A percentile compares a stretch with the other conserved stretches of the same genome.
Conservation (phyloP, 2,797 vertebrate species). For the Thripadectes ignobilis region DNA sequence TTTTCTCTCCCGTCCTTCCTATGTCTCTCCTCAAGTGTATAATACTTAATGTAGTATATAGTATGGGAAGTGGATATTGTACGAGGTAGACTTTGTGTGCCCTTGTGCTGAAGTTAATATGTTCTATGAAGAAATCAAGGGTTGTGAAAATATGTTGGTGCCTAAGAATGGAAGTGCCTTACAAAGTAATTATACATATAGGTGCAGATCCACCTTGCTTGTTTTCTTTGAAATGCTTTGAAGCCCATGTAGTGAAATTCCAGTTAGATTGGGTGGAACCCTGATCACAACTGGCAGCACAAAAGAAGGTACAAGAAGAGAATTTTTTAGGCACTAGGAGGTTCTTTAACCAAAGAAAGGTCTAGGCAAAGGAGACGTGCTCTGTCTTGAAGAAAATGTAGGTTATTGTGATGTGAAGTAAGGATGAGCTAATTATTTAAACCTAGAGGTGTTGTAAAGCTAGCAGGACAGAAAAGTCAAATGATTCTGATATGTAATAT, state of each 20-base stretch:
- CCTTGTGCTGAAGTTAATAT: neutral
- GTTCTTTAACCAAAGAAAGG: neutral
- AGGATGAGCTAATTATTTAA: neutral
- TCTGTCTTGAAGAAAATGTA: neutral
- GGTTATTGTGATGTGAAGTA: neutral
- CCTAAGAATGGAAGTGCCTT: neutral
- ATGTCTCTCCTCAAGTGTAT: neutral
- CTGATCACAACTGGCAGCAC: neutral
- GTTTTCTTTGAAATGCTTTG: neutral
- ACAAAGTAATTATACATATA: neutral
- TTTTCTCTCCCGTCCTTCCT: neutral
- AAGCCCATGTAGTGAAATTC: neutral
- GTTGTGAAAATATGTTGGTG: neutral
- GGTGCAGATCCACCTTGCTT: neutral
- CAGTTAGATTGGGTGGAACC: neutral
- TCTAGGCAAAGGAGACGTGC: neutral
- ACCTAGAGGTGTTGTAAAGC: neutral
- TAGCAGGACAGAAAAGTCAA: neutral
- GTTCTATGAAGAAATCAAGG: neutral
- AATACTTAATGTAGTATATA: neutral
- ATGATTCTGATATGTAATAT: neutral
- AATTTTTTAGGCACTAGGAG: neutral
- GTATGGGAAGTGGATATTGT: neutral
- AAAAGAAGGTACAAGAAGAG: neutral
- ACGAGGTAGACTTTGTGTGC: neutral